phyloP scores from a whole-genome alignment of 2,797 vertebrate species.

The Acanthornis magna region DNA sequence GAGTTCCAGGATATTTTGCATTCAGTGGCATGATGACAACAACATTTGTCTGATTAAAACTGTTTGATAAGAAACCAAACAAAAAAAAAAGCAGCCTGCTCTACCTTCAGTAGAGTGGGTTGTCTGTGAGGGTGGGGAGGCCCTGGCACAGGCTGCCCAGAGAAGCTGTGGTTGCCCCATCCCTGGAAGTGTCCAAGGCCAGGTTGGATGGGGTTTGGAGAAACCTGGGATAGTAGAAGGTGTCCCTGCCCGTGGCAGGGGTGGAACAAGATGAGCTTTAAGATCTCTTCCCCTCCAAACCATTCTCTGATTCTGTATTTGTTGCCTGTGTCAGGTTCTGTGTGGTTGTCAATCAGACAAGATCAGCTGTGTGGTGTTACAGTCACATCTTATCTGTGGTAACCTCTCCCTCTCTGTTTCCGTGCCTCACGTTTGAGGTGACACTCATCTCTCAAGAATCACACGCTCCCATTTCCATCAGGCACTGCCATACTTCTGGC shows the following conservation, averaged over 20 bases:
- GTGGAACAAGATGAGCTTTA: background rate
- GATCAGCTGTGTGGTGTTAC: background rate
- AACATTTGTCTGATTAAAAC: background rate
- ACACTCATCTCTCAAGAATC: background rate
- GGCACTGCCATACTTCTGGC: background rate
- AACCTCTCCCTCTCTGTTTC: background rate
- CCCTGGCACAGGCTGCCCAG: background rate
- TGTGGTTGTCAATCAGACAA: background rate
- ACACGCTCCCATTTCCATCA: background rate
- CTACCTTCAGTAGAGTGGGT: background rate
- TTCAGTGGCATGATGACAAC: background rate
- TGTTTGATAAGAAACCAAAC: background rate
- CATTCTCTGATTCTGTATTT: background rate
- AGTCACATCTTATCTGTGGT: background rate
- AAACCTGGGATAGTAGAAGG: background rate
- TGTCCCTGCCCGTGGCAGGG: background rate
- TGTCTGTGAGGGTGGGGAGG: background rate
- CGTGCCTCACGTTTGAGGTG: background rate
- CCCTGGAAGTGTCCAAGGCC: background rate
- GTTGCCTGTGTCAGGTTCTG: background rate
- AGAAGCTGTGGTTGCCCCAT: background rate
- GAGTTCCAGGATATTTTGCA: background rate
- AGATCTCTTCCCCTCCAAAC: background rate
- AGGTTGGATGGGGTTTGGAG: background rate
- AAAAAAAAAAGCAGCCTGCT: background rate